Percentiles rank a stretch among this genome's conserved stretches.
These are phyloP conservation scores for Coregonus suidteri DNA, from an alignment of 2,797 vertebrate genomes.

Conservation along the genomic window DNA sequence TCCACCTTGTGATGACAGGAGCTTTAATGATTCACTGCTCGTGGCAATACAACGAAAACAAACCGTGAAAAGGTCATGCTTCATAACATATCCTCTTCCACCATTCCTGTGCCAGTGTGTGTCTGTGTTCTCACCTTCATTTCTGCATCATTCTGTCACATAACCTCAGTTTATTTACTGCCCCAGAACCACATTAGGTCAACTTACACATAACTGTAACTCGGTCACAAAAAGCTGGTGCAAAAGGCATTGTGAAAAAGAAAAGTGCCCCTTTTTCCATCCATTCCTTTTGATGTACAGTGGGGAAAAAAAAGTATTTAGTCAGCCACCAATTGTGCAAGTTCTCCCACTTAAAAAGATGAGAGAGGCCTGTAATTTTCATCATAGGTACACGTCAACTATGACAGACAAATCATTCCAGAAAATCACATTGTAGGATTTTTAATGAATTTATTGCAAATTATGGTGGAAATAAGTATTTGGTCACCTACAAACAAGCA, in stretches of 20 bases:
- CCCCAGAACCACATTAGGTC: background rate
- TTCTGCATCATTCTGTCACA: background rate
- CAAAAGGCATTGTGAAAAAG: too few species aligned
- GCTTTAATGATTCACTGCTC: background rate
- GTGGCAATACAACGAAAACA: background rate
- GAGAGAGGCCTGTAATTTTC: too few species aligned
- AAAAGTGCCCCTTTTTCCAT: background rate
- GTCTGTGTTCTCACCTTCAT: conserved; percentile 40
- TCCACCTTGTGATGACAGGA: background rate
- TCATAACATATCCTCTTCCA: background rate
- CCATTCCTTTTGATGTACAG: background rate
- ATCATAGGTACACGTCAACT: too few species aligned
- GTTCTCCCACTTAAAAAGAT: too few species aligned
- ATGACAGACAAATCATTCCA: too few species aligned
- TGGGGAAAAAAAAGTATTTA: too few species aligned
- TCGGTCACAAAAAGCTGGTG: background rate
- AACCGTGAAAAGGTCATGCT: background rate
- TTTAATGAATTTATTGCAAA: too few species aligned
- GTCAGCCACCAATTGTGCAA: too few species aligned
- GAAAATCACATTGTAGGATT: too few species aligned
- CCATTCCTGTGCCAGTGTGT: conserved; percentile 13
- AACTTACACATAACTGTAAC: background rate
- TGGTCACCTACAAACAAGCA: too few species aligned
- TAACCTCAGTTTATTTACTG: conserved; percentile 2
- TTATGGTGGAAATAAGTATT: too few species aligned